Evolutionary conservation across 92 coral and sea anemone genomes (phyloP), one percentile per base, ranked within the genome.

Genomic region (Phenganax marumi): DNA sequence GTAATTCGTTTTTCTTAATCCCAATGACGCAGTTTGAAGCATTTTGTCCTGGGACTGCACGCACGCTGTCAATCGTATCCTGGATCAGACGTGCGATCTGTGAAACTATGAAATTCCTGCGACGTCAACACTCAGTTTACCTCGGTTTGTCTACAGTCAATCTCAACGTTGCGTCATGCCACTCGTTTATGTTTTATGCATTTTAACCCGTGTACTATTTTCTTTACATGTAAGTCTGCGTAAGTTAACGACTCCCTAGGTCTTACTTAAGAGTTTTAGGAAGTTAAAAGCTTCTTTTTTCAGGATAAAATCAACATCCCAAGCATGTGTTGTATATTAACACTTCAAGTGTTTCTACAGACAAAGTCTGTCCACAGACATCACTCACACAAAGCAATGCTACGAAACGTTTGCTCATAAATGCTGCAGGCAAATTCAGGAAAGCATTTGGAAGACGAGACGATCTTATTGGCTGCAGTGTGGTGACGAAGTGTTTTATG

Each of bases 91-190:
- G 43, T 33, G 43, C 43, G 43, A 33, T 33, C 43, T 21, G 13
- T 8, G 33, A 5, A 10, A 66, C 13, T 33, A 14, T 33, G 14
- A 66, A 66, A 66, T 66, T 24, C 72, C 50, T 10, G 50, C 9
- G 24, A 66, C 72, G 72, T 66, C 72, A 66, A 66, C 72, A 66
- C 72, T 66, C 72, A 5, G 43, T 63, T 16, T 39, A 4, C 10
- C 70, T 18, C 70, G 22, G 70, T 63, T 63, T 63, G 5, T 33
- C 43, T 5, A 33, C 43, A 33, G 43, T 33, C 43, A 0, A 33
- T 33, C 5, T 1, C 43, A 33, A 5, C 43, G 43, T 33, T 33
- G 43, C 43, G 43, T 33, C 43, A 5, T 33, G 5, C 43, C 43
- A 33, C 43, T 33, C 43, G 2, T 33, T 33, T 25, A 33, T 25